Evolutionary conservation across 2,888 invertebrate species (phyloP).

Genomic region (Tetragonisca angustula): DNA sequence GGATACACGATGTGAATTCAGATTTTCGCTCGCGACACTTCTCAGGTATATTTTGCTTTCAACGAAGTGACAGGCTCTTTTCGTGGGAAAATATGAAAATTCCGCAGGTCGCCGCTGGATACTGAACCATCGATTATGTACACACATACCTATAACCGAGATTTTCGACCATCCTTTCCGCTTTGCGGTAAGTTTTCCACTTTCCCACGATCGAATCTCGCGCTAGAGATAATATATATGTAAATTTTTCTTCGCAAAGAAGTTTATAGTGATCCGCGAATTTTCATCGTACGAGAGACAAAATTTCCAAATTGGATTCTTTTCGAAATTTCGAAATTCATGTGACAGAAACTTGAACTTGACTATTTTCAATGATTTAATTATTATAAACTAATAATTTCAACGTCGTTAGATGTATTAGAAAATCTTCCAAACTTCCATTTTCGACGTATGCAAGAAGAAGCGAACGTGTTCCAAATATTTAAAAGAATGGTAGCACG

Average conservation of each 20-base stretch:
- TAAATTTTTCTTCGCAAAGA: not conserved
- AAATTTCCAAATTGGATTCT: no score
- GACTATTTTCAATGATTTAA: not conserved
- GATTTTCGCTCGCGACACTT: conserved; percentile 5
- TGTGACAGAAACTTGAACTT: not conserved
- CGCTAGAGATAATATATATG: not conserved
- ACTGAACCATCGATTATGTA: conserved; percentile 17
- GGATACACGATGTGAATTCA: conserved; percentile 2
- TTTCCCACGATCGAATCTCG: conserved; percentile 41
- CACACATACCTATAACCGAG: not conserved
- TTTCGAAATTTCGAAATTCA: no score
- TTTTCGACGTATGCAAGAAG: not conserved
- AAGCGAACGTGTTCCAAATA: not conserved
- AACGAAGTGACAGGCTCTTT: conserved; percentile 40
- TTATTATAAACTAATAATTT: not conserved
- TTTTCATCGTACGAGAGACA: not conserved
- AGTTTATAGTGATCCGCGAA: not conserved
- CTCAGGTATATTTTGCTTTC: conserved; percentile 31
- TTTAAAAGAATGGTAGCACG: not conserved
- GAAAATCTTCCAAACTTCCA: not conserved
- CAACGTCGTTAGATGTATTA: not conserved
- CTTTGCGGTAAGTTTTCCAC: not conserved
- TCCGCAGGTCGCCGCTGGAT: not conserved
- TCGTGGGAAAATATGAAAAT: conserved; percentile 62
- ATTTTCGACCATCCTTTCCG: not conserved